These are phyloP conservation scores for Macrochelys suwanniensis DNA, from an alignment of 2,797 vertebrate genomes.

Conservation along the genomic window DNA sequence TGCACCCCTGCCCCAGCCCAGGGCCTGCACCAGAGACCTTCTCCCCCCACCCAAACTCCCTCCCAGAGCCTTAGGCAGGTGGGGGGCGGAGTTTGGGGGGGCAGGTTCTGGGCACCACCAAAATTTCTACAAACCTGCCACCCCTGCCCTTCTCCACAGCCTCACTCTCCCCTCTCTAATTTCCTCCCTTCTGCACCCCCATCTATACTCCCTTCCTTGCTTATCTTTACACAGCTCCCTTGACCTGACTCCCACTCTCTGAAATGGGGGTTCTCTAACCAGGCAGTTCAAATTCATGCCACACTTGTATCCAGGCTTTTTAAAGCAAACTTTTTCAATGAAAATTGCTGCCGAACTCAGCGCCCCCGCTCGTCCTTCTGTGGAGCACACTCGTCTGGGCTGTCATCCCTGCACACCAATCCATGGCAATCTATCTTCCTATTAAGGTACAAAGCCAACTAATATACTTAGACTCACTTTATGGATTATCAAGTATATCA, in stretches of 20 bases:
- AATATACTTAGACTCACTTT: background rate
- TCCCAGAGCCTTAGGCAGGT: too few species aligned
- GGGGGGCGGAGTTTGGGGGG: too few species aligned
- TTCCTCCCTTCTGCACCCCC: too few species aligned
- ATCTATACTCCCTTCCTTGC: background rate
- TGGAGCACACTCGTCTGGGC: background rate
- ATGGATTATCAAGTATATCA: background rate
- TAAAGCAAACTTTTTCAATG: background rate
- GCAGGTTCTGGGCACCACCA: too few species aligned
- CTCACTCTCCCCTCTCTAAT: background rate
- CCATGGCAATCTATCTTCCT: background rate
- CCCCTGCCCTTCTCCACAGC: background rate
- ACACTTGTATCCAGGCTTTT: background rate
- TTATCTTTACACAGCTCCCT: background rate
- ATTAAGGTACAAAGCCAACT: background rate
- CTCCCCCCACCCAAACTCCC: too few species aligned
- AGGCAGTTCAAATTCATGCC: background rate
- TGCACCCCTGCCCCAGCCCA: too few species aligned
- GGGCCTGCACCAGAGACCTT: too few species aligned
- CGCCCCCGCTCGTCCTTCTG: background rate
- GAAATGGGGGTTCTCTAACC: background rate
- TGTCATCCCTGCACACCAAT: background rate
- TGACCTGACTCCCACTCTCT: background rate
- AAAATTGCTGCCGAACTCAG: background rate
- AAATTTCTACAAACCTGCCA: too few species aligned